Evolutionary conservation across 1,140 invertebrate species (phyloP), one percentile per base, ranked within the genome.

Genomic region (Pissodes strobi): DNA sequence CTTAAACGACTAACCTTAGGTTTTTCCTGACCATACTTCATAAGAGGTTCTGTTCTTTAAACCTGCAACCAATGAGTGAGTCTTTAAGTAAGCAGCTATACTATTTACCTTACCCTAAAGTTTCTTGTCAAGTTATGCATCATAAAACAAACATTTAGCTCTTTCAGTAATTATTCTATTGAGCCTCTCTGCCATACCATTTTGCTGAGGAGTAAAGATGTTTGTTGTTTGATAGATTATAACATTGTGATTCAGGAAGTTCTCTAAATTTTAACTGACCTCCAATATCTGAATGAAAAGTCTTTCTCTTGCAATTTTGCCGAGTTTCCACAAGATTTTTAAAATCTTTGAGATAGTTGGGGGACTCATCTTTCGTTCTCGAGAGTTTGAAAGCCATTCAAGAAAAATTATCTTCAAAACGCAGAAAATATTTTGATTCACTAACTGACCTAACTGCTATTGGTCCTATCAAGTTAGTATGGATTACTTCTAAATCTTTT

Each of bases 71-170:
- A 68, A 56, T 30, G 56, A 57, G 39, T 78, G 67, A 68, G 82
- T 83, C 57, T 72, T 64, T 12, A 82, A 45, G 67, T 83, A 82
- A 6, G 72, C 74, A 6, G 81, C 81, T 37, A 76, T 80, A 38
- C 69, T 66, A 0, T 78, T 69, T 25, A 80, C 77, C 66, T 81
- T 76, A 8, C 74, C 76, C 79, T 78, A 82, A 67, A 78, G 76
- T 6, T 41, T 46, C 23, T 69, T 69, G 6, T 61, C 27, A 12
- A 82, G 25, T 8, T 68, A 41, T 34, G 68, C 68, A 66, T 81
- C 73, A 21, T 68, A 57, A 9, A 82, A 43, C 59, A 82, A 59
- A 53, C 73, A 72, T 64, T 74, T 69, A 21, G 79, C 76, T 48
- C 68, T 74, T 41, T 80, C 73, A 1, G 72, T 66, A 2, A 81